These are phyloP conservation scores for Sminthurinus signatus DNA, from an alignment of 1,140 invertebrate species.

Conservation along the genomic window DNA sequence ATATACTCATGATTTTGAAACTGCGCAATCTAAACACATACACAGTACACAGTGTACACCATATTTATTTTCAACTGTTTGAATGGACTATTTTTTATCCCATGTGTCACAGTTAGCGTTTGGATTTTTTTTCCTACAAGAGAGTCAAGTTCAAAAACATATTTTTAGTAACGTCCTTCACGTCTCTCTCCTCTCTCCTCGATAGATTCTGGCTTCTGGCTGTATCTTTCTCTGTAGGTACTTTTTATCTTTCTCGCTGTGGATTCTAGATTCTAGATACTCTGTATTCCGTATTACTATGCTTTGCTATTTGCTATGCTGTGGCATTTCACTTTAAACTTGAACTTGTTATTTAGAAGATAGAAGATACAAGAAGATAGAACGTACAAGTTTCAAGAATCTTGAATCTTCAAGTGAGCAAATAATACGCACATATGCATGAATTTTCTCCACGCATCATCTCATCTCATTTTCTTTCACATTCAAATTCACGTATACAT, in stretches of 20 bases:
- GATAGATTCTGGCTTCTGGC: too few relatives aligned
- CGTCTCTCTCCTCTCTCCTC: conserved; percentile 3
- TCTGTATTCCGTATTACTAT: too few relatives aligned
- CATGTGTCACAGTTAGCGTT: background rate
- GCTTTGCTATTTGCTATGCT: too few relatives aligned
- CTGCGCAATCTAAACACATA: background rate
- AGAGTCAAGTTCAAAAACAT: conserved; percentile 8
- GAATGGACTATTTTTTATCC: background rate
- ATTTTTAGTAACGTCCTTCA: conserved; percentile 17
- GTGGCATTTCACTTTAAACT: background rate
- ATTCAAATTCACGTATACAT: background rate
- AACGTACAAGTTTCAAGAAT: too few relatives aligned
- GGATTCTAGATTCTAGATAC: too few relatives aligned
- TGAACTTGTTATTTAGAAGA: background rate
- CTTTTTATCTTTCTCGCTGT: background rate
- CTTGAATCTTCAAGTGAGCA: background rate
- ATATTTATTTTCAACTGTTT: background rate
- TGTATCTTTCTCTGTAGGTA: too few relatives aligned
- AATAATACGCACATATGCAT: background rate
- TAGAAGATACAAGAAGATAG: too few relatives aligned
- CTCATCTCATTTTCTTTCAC: background rate
- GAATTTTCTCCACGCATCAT: background rate
- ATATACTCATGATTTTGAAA: background rate
- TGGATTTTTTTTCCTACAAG: too few relatives aligned
- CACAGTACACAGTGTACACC: background rate